Evolutionary conservation across 2,113 vertebrate genomes (phyloP).

Genomic region (Polyodon spathula): DNA sequence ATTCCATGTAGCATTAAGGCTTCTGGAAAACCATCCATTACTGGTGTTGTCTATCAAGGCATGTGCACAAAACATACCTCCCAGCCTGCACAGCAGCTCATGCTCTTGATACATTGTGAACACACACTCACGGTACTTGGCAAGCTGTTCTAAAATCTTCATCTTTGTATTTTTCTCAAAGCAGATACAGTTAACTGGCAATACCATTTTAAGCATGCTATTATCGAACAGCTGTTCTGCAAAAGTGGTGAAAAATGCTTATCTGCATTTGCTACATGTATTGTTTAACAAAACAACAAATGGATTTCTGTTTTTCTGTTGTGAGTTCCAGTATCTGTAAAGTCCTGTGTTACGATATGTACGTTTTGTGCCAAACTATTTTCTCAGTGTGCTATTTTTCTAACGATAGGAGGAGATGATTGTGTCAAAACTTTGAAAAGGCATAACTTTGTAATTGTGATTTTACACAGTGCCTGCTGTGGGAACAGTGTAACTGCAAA

Average conservation of each 20-base stretch:
- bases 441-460: conserved; percentile 19
- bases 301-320: conserved; percentile 12
- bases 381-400: conserved; percentile 27
- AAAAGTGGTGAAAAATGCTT: conserved; percentile 1
- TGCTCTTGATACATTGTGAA: no score
- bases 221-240: conserved; percentile 5
- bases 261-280: neutral
- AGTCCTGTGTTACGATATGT: conserved; percentile 9
- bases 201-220: no score
- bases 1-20: no score
- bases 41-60: no score
- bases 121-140: no score
- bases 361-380: conserved; percentile 28
- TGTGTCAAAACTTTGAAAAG: conserved; percentile 26
- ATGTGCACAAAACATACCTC: no score
- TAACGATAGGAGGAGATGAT: conserved; percentile 19
- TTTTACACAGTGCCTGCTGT: conserved; percentile 13
- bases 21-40: no score
- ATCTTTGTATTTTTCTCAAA: no score
- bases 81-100: no score
- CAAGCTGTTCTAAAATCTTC: no score
- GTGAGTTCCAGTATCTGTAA: conserved; percentile 8
- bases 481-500: conserved; percentile 11
- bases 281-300: neutral
- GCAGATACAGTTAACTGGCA: no score